Evolutionary conservation across 2,888 invertebrate species (phyloP), one percentile per base, ranked within the genome.

Genomic region (Hemistola chrysoprasaria): DNA sequence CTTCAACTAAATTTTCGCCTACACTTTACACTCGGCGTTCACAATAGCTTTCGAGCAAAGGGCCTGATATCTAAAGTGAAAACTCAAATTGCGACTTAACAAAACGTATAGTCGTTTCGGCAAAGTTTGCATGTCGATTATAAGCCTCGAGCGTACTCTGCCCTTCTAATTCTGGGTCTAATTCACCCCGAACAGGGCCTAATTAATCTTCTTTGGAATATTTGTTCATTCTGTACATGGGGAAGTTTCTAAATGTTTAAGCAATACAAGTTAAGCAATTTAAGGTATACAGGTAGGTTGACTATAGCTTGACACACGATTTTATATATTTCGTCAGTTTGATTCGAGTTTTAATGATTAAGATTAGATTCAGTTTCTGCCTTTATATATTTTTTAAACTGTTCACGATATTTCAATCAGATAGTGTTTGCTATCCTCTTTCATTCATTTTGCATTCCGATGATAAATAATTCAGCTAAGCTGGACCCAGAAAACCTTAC

Each of bases 31-130:
- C 36, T 53, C 51, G 32, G 7, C 31, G 48, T 50, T 33, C 31
- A 38, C 44, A 39, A 48, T 47, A 51, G 58, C 59, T 66, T 62
- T 62, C 65, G 62, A 69, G 65, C 60, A 62, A 69, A 66, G 59
- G 59, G 59, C 63, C 57, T 62, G 62, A 69, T 67, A 56, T 67
- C 59, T 65, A 66, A 66, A 76, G 67, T 69, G 70, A 69, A 71
- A 70, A 72, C 64, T 65, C 62, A 65, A 70, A 74, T 73, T 65
- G 70, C 57, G 61, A 65, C 56, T 66, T 62, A 47, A 60, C 62
- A 59, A 59, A 60, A 63, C 55, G 47, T 57, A 60, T 63, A 54
- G 56, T 53, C 56, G 56, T 60, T 56, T 60, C 43, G 50, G 44
- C 37, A 52, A 60, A 61, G 50, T 59, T 56, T 41, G 43, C 51